phyloP scores from a whole-genome alignment of 2,113 vertebrate species.

The Melanostigma gelatinosum region DNA sequence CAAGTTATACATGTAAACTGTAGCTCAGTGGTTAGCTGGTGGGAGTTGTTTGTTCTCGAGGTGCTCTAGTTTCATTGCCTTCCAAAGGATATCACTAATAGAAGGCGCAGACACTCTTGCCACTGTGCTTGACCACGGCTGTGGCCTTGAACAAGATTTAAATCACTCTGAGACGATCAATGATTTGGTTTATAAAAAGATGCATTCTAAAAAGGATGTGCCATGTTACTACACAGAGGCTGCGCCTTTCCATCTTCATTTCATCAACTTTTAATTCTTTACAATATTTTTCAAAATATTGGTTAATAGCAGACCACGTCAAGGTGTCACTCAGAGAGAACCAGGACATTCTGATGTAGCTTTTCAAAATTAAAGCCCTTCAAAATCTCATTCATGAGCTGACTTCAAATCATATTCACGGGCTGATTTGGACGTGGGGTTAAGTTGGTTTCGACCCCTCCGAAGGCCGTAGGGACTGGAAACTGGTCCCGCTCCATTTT shows the following conservation, averaged over 20 bases:
- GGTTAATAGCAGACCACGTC: no score
- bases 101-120: neutral
- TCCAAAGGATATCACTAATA: constrained; percentile 1
- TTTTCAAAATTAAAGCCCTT: no score
- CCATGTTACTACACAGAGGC: neutral
- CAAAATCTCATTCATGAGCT: no score
- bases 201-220: neutral
- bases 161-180: constrained; percentile 15
- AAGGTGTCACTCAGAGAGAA: no score
- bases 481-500: no score
- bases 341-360: no score
- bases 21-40: neutral
- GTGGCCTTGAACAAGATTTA: neutral
- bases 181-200: neutral
- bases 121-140: neutral
- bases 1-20: neutral
- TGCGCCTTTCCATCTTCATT: neutral
- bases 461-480: no score
- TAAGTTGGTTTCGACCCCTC: no score
- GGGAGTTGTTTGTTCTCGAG: neutral
- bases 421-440: no score
- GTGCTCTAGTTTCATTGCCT: constrained; percentile 9
- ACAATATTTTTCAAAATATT: neutral
- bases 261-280: neutral
- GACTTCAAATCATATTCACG: no score